A percentile compares a stretch with the other conserved stretches of the same genome.
Evolutionary conservation across 1,140 invertebrate species (phyloP).

Genomic region (Hyposmocoma kahamanoa): DNA sequence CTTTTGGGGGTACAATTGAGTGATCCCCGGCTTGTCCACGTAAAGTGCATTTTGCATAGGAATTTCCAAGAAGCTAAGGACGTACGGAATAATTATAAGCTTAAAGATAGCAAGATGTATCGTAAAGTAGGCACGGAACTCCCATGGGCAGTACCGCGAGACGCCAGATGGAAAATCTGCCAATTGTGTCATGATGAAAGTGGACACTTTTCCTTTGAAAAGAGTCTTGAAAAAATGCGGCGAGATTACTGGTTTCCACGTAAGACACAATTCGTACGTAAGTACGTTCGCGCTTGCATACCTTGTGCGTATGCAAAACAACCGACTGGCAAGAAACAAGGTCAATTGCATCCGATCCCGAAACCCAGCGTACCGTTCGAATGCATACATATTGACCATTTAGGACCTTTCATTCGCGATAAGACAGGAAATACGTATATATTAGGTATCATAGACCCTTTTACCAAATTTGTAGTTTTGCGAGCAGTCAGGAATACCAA

Average conservation of each 20-base stretch:
- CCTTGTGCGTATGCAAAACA: slow-evolving; percentile 10
- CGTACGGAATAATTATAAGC: slow-evolving; percentile 1
- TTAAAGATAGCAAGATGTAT: slow-evolving; percentile 7
- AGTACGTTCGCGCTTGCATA: slow-evolving; percentile 4
- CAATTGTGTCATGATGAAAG: slow-evolving; percentile 20
- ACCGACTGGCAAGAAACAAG: slow-evolving; percentile 12
- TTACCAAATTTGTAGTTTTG: slow-evolving; percentile 23
- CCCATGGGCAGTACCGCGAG: slow-evolving; percentile 6
- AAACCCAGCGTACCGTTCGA: slow-evolving; percentile 17
- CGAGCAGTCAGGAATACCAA: slow-evolving; percentile 4
- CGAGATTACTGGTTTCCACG: slow-evolving; percentile 25
- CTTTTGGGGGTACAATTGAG: neutral
- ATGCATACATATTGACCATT: slow-evolving; percentile 18
- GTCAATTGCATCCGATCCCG: slow-evolving; percentile 14
- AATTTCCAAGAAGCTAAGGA: slow-evolving; percentile 3
- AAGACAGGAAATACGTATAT: slow-evolving; percentile 24
- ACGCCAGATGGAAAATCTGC: slow-evolving; percentile 7
- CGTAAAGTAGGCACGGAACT: slow-evolving; percentile 2
- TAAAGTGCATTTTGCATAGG: slow-evolving; percentile 7
- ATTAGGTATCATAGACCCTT: slow-evolving; percentile 28
- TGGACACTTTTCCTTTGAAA: slow-evolving; percentile 10
- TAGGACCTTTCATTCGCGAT: slow-evolving; percentile 13
- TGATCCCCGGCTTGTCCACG: neutral
- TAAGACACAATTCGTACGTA: neutral
- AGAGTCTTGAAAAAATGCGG: slow-evolving; percentile 19